Conservation (phyloP, 2,888 invertebrate genomes). For the Tachina lurida region DNA sequence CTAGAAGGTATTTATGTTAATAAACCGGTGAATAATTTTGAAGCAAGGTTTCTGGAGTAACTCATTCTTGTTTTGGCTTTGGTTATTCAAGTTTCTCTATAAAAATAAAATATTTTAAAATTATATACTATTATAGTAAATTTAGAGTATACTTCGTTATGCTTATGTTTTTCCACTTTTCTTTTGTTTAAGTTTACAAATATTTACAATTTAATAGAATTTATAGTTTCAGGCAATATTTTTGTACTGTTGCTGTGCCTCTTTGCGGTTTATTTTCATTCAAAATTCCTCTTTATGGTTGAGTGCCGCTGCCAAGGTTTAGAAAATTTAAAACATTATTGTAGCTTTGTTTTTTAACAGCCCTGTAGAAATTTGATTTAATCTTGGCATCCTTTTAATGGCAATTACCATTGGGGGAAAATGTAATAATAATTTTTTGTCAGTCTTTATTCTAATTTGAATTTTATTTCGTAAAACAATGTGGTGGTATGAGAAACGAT, state of each 20-base stretch:
- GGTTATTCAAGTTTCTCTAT: not conserved
- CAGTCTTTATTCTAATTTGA: not conserved
- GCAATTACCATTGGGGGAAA: no score
- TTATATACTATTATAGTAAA: not conserved
- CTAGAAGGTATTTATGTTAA: constrained; percentile 9
- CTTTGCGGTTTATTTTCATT: constrained; percentile 28
- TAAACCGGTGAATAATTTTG: constrained; percentile 4
- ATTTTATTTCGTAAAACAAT: no score
- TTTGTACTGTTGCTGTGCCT: constrained; percentile 3
- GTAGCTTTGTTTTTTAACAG: not conserved
- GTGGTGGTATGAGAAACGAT: no score
- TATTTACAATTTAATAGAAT: constrained; percentile 60
- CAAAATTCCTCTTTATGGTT: constrained; percentile 28
- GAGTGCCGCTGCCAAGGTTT: constrained; percentile 41
- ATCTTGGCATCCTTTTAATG: not conserved
- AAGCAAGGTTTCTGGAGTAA: not conserved
- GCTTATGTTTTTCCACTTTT: not conserved
- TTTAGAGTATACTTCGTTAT: constrained; percentile 17
- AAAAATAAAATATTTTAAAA: not conserved
- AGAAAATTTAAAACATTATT: constrained; percentile 15
- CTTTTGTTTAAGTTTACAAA: constrained; percentile 26
- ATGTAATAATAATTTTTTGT: no score
- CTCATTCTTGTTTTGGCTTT: not conserved
- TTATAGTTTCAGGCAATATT: constrained; percentile 58
- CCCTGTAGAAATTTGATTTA: constrained; percentile 2